Base-by-base conservation (phyloP, 2,888 invertebrate genomes). In the Apodemia zela region DNA sequence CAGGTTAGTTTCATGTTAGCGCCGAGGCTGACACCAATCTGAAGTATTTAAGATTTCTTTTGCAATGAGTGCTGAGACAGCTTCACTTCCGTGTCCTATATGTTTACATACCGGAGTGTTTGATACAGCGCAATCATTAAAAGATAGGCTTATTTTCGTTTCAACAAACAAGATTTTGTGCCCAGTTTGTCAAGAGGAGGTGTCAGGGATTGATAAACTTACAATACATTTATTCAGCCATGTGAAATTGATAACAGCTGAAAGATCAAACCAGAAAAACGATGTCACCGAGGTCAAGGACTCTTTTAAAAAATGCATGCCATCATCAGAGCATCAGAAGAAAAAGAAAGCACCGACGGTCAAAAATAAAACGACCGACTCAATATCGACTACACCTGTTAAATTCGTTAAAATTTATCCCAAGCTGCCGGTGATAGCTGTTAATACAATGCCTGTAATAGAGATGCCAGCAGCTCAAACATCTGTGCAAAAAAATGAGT, bases 181-280 rank as follows among this genome's bases (percentile, higher is more conserved):
- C 79, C 97, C 97, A 15, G 94, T 97, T 67, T 97, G 97, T 78
- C 93, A 94, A 74, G 96, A 96, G 75, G 89, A 94, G 71, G 89
- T 97, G 21, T 85, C 93, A 68, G 97, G 97, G 1, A 92, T 97
- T 69, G 97, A 97, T 81, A 97, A 97, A 87, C 88, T 97, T 61
- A 97, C 97, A 0, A 96, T 97, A 75, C 97, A 97, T 83, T 89
- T 97, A 69, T 96, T 97, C 76, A 94, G 94, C 66, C 97, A 97
- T 78, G 93, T 94, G 5, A 85, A 87, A 70, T 77, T 93, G 65
- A 69, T 82, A 69, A 70, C 75, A 60, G 72, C 73, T 65, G 83
- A 75, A 71, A 73, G 68, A 63, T 66, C 60, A 59, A 38, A 66
- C 66, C 73, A 72, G 71, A 77, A 74, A 69, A 72, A 71, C 64